phyloP scores from a whole-genome alignment of 2,797 vertebrate genomes.

The Acanthurus lineatus region DNA sequence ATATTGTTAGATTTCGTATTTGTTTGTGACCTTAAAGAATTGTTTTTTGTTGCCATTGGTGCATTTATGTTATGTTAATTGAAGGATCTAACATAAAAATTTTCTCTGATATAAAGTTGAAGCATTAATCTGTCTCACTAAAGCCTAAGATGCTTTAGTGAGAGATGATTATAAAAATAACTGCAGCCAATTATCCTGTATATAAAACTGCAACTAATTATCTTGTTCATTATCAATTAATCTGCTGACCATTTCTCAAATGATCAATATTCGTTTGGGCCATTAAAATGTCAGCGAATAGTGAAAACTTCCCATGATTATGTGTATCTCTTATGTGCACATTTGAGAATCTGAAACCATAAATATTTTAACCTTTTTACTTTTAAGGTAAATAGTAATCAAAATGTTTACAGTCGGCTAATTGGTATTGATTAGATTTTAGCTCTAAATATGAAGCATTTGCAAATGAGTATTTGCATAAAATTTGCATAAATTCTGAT shows the following conservation, averaged over 20 bases:
- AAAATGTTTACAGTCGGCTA: neutral
- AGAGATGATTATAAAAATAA: no score
- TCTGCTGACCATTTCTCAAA: neutral
- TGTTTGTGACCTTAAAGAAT: neutral
- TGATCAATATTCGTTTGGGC: neutral
- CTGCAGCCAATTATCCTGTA: neutral
- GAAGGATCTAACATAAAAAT: no score
- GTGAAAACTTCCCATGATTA: neutral
- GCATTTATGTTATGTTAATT: neutral
- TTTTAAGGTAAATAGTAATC: no score
- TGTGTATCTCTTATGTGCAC: neutral
- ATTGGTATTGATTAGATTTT: neutral
- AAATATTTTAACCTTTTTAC: no score
- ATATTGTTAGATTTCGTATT: neutral
- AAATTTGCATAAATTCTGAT: neutral
- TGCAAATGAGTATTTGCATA: neutral
- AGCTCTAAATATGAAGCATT: neutral
- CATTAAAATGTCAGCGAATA: neutral
- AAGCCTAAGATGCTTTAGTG: no score
- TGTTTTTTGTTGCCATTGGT: neutral
- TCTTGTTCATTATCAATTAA: neutral
- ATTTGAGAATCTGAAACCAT: neutral
- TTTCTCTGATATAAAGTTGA: neutral
- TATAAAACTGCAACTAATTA: neutral
- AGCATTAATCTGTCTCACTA: neutral